These are phyloP conservation scores for Crotalus viridis DNA, from an alignment of 2,113 vertebrate genomes.

Conservation along the genomic window DNA sequence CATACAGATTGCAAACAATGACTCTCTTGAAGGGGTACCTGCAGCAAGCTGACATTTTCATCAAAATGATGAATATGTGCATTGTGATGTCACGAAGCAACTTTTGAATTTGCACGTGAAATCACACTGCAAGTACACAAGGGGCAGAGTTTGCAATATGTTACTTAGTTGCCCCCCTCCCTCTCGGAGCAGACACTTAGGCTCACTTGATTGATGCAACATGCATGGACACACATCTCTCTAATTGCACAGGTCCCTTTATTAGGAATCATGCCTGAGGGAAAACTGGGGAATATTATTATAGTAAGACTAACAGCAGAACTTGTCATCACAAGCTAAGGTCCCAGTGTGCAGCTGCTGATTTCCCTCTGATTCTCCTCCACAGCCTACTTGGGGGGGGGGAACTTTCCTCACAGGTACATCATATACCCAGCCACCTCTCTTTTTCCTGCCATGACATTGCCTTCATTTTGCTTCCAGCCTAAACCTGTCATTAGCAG, in stretches of 20 bases:
- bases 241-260: too few species aligned
- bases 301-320: neutral
- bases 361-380: neutral
- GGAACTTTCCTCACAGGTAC: neutral
- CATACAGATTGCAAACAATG: neutral
- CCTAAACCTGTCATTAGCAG: neutral
- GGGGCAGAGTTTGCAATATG: neutral
- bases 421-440: neutral
- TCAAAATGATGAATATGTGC: neutral
- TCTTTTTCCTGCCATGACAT: neutral
- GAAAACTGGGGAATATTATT: neutral
- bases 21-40: neutral
- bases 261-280: neutral
- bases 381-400: neutral
- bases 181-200: neutral
- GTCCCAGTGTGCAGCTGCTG: neutral
- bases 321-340: neutral
- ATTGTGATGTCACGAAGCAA: neutral
- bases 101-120: neutral
- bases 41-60: neutral
- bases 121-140: neutral
- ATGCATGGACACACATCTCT: neutral
- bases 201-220: neutral
- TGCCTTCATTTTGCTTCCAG: neutral
- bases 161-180: neutral